These are phyloP conservation scores for Dermolepida albohirtum DNA, from an alignment of 2,888 invertebrate species.

Conservation along the genomic window DNA sequence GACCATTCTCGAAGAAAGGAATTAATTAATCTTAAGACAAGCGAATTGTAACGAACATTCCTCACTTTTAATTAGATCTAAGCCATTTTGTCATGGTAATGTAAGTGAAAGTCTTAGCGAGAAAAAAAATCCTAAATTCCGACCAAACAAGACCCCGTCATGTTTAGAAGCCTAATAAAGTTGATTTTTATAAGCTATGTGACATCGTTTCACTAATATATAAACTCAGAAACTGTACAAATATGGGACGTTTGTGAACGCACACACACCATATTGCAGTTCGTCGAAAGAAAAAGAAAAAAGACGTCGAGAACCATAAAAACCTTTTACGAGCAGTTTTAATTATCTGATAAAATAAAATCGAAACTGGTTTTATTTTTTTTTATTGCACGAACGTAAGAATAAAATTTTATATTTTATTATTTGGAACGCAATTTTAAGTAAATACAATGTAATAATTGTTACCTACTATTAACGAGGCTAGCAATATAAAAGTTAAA, in stretches of 20 bases:
- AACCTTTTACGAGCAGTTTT: conserved; percentile 25
- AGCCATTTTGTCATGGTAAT: no score
- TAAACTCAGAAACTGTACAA: no score
- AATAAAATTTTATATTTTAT: conserved; percentile 22
- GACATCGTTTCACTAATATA: conserved; percentile 17
- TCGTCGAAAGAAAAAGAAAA: conserved; percentile 3
- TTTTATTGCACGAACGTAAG: conserved; percentile 26
- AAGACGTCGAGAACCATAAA: conserved; percentile 13
- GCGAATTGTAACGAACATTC: no score
- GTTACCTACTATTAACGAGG: neutral
- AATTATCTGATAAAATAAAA: conserved; percentile 35
- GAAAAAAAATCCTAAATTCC: no score
- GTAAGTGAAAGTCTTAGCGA: no score
- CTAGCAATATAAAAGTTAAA: no score
- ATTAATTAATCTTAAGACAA: no score
- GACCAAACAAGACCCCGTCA: neutral
- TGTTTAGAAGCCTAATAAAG: conserved; percentile 4
- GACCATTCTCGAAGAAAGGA: no score
- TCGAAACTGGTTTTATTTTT: conserved; percentile 25
- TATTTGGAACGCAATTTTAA: neutral
- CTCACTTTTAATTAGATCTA: no score
- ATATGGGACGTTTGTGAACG: no score
- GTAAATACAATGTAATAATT: conserved; percentile 18
- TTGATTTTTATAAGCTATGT: conserved; percentile 16
- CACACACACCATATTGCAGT: neutral